These are phyloP conservation scores for Trimorus sp. DNA, from an alignment of 2,888 invertebrate species.

Conservation along the genomic window DNA sequence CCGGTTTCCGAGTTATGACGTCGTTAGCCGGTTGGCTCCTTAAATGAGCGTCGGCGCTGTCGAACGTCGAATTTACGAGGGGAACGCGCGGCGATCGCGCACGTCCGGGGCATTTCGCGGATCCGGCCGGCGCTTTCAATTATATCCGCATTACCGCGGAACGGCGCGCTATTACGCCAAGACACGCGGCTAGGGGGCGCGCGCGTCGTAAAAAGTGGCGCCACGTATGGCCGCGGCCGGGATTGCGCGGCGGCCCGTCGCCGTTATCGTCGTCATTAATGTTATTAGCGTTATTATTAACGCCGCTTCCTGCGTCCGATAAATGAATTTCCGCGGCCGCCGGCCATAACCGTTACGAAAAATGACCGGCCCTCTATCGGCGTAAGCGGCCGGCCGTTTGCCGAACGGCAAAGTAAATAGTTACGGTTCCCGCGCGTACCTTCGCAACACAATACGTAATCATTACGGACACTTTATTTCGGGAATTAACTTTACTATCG, in stretches of 20 bases:
- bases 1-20: constrained; percentile 46
- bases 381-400: constrained; percentile 46
- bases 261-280: constrained; percentile 47
- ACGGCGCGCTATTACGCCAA: constrained; percentile 13
- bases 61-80: constrained; percentile 42
- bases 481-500: constrained; percentile 39
- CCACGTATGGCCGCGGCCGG: background rate
- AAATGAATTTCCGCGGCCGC: constrained; percentile 49
- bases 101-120: constrained; percentile 26
- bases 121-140: constrained; percentile 32
- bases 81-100: constrained; percentile 30
- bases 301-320: constrained; percentile 30
- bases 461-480: constrained; percentile 35
- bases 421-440: constrained; percentile 40
- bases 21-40: constrained; percentile 47
- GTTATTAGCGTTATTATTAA: constrained; percentile 54
- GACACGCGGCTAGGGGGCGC: background rate
- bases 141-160: constrained; percentile 27
- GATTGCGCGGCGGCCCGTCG: constrained; percentile 17
- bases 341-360: constrained; percentile 50
- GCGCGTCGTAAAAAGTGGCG: constrained; percentile 12
- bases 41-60: constrained; percentile 55
- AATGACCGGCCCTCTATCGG: constrained; percentile 48
- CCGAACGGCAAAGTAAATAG: constrained; percentile 49
- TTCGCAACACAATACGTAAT: constrained; percentile 44